Percentiles rank a stretch among this genome's conserved stretches.
Evolutionary conservation across 2,888 invertebrate species (phyloP).

Genomic region (Cyrtodaria siliqua): DNA sequence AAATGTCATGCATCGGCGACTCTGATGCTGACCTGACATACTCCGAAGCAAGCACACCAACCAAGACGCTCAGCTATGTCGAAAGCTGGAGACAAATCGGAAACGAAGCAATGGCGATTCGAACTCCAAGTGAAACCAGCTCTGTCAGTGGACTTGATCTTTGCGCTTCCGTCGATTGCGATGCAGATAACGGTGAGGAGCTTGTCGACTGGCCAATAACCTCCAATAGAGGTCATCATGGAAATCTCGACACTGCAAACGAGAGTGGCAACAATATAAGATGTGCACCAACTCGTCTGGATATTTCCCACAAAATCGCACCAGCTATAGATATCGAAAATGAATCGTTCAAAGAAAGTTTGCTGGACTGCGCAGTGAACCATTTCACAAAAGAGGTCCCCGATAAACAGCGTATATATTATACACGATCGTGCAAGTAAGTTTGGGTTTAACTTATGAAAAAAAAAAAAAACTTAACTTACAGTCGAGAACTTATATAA

Average conservation of each 20-base stretch:
- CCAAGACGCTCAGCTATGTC: constrained; percentile 6
- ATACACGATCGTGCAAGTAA: constrained; percentile 7
- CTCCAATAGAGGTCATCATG: neutral
- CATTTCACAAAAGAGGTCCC: neutral
- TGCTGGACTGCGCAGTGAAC: constrained; percentile 46
- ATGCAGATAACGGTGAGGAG: neutral
- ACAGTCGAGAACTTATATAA: too few species aligned
- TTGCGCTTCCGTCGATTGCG: too few species aligned
- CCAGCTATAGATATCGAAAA: constrained; percentile 45
- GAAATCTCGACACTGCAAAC: constrained; percentile 13
- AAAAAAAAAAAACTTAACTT: too few species aligned
- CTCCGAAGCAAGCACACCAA: constrained; percentile 40
- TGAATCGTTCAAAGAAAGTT: constrained; percentile 34
- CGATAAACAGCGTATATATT: neutral
- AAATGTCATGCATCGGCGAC: constrained; percentile 35
- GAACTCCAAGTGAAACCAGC: neutral
- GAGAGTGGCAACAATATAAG: constrained; percentile 44
- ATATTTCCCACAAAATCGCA: constrained; percentile 31
- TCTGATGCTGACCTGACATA: constrained; percentile 51
- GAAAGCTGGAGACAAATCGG: neutral
- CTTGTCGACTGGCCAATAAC: neutral
- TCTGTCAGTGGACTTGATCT: too few species aligned
- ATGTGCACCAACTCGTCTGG: constrained; percentile 1
- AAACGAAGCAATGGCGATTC: neutral
- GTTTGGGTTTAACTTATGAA: neutral